Percentiles rank a stretch among this genome's conserved stretches.
These are phyloP conservation scores for Horisme vitalbata DNA, from an alignment of 2,888 invertebrate species.

Conservation along the genomic window DNA sequence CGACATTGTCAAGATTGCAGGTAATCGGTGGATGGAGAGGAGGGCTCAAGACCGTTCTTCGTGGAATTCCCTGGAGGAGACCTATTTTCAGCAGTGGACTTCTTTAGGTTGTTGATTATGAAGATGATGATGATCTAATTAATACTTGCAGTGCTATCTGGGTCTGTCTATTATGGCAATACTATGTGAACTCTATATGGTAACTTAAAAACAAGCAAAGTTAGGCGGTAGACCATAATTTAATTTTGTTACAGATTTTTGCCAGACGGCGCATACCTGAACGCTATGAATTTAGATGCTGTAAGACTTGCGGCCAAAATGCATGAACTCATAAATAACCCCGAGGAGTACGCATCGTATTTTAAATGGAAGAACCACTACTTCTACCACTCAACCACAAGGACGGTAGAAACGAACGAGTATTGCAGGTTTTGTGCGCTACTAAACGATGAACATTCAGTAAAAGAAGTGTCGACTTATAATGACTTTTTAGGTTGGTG, in stretches of 20 bases:
- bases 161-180: too few relatives aligned
- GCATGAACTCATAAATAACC: constrained; percentile 52
- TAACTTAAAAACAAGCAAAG: too few relatives aligned
- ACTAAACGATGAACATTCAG: constrained; percentile 51
- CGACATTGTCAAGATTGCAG: too few relatives aligned
- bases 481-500: constrained; percentile 60
- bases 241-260: constrained; percentile 70
- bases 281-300: constrained; percentile 52
- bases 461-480: constrained; percentile 47
- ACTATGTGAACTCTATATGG: too few relatives aligned
- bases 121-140: too few relatives aligned
- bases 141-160: too few relatives aligned
- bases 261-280: constrained; percentile 65
- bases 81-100: too few relatives aligned
- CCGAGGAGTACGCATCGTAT: constrained; percentile 54
- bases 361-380: constrained; percentile 71
- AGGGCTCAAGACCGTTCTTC: too few relatives aligned
- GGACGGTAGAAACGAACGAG: constrained; percentile 57
- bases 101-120: too few relatives aligned
- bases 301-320: constrained; percentile 54
- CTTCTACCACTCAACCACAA: constrained; percentile 48
- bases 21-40: too few relatives aligned
- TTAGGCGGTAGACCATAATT: too few relatives aligned
- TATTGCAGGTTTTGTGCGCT: constrained; percentile 64
- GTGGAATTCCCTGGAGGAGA: too few relatives aligned